Percentiles rank a stretch among this genome's conserved stretches.
These are phyloP conservation scores for Protonemura montana DNA, from an alignment of 2,888 invertebrate genomes.

Conservation along the genomic window DNA sequence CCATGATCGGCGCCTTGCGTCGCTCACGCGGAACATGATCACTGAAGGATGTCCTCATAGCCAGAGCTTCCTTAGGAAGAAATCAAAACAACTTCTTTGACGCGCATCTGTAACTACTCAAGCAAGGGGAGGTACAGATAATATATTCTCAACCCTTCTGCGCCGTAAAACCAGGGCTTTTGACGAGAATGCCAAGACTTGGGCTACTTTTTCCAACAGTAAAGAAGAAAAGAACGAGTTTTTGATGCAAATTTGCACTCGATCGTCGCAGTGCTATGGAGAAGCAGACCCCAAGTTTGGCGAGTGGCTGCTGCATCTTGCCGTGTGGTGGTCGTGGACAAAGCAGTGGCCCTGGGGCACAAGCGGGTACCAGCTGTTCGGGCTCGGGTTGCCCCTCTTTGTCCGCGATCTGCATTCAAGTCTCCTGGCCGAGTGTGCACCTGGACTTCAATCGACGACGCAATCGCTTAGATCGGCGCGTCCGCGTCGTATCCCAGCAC, in stretches of 20 bases:
- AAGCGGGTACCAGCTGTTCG: not conserved
- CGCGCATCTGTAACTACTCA: not conserved
- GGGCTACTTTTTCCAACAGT: not conserved
- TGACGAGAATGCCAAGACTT: not conserved
- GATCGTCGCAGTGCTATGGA: not conserved
- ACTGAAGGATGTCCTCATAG: not conserved
- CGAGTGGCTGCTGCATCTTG: too few species aligned
- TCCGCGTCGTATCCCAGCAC: too few species aligned
- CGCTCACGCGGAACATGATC: not conserved
- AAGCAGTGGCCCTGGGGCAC: not conserved
- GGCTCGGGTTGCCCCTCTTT: not conserved
- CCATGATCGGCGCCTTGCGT: not conserved
- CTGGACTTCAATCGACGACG: not conserved
- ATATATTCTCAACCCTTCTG: not conserved
- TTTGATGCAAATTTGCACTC: not conserved
- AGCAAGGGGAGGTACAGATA: not conserved
- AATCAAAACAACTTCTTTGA: not conserved
- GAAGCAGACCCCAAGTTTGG: not conserved
- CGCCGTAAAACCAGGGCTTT: not conserved
- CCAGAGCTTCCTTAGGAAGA: not conserved
- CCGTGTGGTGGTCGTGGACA: not conserved
- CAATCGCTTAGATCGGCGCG: not conserved
- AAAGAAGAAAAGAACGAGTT: not conserved
- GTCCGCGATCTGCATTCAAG: not conserved
- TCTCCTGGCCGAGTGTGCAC: not conserved